These are phyloP conservation scores for Eudasyphora cyanicolor DNA, from an alignment of 2,888 invertebrate genomes.

Conservation along the genomic window DNA sequence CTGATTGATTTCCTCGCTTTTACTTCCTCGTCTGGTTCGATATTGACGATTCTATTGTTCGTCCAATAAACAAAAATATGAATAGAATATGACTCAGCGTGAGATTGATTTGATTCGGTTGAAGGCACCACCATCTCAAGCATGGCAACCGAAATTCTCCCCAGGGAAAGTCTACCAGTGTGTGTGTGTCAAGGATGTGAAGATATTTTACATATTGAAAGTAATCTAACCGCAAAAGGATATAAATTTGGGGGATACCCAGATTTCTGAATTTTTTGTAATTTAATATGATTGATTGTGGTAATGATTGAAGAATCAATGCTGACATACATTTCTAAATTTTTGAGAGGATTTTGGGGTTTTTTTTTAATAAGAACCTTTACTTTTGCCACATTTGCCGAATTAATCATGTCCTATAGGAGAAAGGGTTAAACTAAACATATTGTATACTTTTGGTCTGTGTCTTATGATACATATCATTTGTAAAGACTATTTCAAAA, in stretches of 20 bases:
- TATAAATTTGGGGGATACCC: too few relatives aligned
- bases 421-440: too few relatives aligned
- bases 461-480: too few relatives aligned
- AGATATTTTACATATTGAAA: too few relatives aligned
- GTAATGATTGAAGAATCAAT: background rate
- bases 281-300: constrained; percentile 47
- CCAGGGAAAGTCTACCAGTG: background rate
- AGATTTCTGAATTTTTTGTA: constrained; percentile 25
- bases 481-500: too few relatives aligned
- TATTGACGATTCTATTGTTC: background rate
- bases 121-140: background rate
- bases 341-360: too few relatives aligned
- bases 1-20: constrained; percentile 22
- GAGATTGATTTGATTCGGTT: constrained; percentile 35
- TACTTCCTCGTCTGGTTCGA: background rate
- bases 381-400: too few relatives aligned
- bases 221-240: too few relatives aligned
- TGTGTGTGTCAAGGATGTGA: background rate
- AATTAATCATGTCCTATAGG: too few relatives aligned
- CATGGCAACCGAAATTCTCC: background rate
- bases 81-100: background rate
- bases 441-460: too few relatives aligned
- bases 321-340: too few relatives aligned
- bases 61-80: background rate
- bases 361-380: too few relatives aligned